A percentile compares a stretch with the other conserved stretches of the same genome.
phyloP scores from a whole-genome alignment of 1,140 invertebrate genomes.

The Aphelenchoides fujianensis region DNA sequence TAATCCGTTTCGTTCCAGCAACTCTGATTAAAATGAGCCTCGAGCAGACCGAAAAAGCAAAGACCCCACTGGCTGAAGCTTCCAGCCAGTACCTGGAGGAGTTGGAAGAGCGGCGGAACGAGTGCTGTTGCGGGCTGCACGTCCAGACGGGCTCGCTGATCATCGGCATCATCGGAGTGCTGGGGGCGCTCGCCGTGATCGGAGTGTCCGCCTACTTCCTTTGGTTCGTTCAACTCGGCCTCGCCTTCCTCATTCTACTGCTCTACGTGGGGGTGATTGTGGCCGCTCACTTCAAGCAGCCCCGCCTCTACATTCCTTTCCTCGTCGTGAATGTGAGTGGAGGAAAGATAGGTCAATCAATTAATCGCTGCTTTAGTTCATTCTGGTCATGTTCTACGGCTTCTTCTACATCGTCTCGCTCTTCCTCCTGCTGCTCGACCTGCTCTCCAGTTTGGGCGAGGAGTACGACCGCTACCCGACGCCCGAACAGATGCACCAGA shows the following conservation, averaged over 20 bases:
- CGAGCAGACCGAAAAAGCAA: neutral
- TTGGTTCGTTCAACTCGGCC: slow-evolving; percentile 13
- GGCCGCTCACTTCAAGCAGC: neutral
- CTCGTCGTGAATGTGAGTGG: slow-evolving; percentile 13
- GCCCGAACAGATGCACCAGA: slow-evolving; percentile 9
- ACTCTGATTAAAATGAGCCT: neutral
- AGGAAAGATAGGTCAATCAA: too few relatives aligned
- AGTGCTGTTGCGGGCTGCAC: slow-evolving; percentile 12
- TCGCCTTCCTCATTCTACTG: neutral
- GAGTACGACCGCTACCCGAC: neutral
- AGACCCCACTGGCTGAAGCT: slow-evolving; percentile 3
- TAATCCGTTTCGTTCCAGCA: too few relatives aligned
- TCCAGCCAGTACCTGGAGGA: slow-evolving; percentile 7
- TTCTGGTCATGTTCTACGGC: slow-evolving; percentile 16
- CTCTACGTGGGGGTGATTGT: slow-evolving; percentile 2
- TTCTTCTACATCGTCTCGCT: slow-evolving; percentile 20
- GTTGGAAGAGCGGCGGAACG: slow-evolving; percentile 11
- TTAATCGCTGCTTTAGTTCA: slow-evolving; percentile 15
- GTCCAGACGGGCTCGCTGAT: slow-evolving; percentile 10
- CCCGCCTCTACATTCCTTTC: slow-evolving; percentile 10
- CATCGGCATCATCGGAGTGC: slow-evolving; percentile 8
- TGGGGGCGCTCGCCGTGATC: neutral
- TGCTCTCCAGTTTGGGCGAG: slow-evolving; percentile 13
- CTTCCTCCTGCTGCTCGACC: slow-evolving; percentile 8
- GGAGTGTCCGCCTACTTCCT: slow-evolving; percentile 1